Conservation (phyloP, 2,888 invertebrate genomes). For the Drosophila meridionalis region DNA sequence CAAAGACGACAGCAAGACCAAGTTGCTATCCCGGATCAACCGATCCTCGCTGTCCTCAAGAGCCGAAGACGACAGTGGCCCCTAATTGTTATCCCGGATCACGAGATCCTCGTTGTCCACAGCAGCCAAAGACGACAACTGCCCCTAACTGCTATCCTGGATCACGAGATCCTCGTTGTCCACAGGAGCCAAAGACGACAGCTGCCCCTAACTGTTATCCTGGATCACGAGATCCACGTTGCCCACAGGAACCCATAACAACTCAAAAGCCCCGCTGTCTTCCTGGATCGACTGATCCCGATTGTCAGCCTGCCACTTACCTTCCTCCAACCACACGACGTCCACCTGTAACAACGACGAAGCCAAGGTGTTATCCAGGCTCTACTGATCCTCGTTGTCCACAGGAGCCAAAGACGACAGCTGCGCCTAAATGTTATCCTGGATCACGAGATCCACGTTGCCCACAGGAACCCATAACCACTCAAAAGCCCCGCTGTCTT, state of each 20-base stretch:
- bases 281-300: slow-evolving; percentile 81
- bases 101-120: slow-evolving; percentile 18
- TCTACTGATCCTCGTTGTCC: slow-evolving; percentile 40
- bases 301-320: slow-evolving; percentile 6
- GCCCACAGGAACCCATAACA: neutral
- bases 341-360: neutral
- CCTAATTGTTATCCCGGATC: slow-evolving; percentile 28
- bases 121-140: neutral
- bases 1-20: slow-evolving; percentile 13
- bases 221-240: slow-evolving; percentile 7
- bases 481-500: slow-evolving; percentile 45
- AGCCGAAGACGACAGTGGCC: slow-evolving; percentile 22
- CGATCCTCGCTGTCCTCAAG: slow-evolving; percentile 79
- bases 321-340: slow-evolving; percentile 3
- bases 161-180: slow-evolving; percentile 14
- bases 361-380: slow-evolving; percentile 61
- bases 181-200: neutral
- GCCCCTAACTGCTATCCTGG: neutral
- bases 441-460: slow-evolving; percentile 32
- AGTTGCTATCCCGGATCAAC: slow-evolving; percentile 82
- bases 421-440: slow-evolving; percentile 5
- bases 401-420: neutral
- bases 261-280: slow-evolving; percentile 27
- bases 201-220: neutral
- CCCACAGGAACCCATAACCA: slow-evolving; percentile 6